Evolutionary conservation across 2,113 vertebrate genomes (phyloP).

Genomic region (Gobiocypris rarus): DNA sequence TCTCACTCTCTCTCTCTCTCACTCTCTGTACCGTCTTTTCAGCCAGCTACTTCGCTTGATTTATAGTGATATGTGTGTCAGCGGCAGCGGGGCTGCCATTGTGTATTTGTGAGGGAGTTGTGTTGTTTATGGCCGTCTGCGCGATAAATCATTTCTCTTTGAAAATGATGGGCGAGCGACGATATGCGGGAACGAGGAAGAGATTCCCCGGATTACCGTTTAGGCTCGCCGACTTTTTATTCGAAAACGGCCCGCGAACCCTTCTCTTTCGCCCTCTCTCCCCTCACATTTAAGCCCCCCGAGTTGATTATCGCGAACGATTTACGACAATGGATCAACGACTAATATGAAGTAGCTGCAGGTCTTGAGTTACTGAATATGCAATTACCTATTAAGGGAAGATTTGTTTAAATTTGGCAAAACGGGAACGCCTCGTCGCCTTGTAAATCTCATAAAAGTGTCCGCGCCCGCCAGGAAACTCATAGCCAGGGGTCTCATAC

Average conservation of each 20-base stretch:
- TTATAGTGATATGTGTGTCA: conserved; percentile 97
- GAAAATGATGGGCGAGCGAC: conserved; percentile 87
- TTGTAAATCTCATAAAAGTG: conserved; percentile 81
- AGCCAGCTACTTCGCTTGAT: conserved; percentile 83
- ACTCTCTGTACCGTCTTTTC: conserved; percentile 66
- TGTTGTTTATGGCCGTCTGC: conserved; percentile 91
- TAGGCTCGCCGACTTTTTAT: conserved; percentile 41
- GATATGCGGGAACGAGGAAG: conserved; percentile 77
- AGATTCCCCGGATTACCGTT: conserved; percentile 60
- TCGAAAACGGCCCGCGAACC: conserved; percentile 23
- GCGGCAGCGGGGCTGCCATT: conserved; percentile 87
- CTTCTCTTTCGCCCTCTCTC: conserved; percentile 34
- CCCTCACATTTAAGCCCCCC: conserved; percentile 65
- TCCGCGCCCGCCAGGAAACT: conserved; percentile 70
- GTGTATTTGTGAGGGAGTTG: conserved; percentile 89
- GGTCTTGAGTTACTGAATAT: conserved; percentile 88
- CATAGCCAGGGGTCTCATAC: conserved; percentile 65
- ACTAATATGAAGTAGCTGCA: conserved; percentile 85
- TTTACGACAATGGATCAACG: conserved; percentile 81
- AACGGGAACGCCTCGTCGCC: conserved; percentile 79
- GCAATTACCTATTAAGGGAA: conserved; percentile 91
- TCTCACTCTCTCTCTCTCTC: conserved; percentile 61
- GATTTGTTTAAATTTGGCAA: conserved; percentile 91
- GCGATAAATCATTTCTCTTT: conserved; percentile 90
- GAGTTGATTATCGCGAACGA: conserved; percentile 82